Evolutionary conservation across 1,140 invertebrate species (phyloP).

Genomic region (Gryllus bimaculatus): DNA sequence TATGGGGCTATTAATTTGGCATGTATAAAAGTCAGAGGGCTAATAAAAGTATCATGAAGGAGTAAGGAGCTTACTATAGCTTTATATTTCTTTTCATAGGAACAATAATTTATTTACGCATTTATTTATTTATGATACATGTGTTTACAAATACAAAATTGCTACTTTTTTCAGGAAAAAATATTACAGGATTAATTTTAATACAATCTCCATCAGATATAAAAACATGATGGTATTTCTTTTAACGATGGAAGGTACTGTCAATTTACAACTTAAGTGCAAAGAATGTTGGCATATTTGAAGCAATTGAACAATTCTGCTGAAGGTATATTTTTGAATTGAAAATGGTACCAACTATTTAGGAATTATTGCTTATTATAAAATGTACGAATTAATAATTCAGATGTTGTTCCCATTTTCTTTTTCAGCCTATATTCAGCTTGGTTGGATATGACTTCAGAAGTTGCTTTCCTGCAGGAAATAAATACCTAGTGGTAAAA

Average conservation of each 20-base stretch:
- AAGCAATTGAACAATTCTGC: conserved; percentile 84
- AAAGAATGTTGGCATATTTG: conserved; percentile 89
- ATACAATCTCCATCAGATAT: conserved; percentile 68
- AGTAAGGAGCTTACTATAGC: conserved; percentile 43
- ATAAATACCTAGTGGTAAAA: conserved; percentile 73
- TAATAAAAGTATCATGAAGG: conserved; percentile 75
- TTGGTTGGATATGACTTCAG: conserved; percentile 69
- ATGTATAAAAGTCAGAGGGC: conserved; percentile 65
- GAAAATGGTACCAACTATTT: conserved; percentile 16
- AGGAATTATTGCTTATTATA: neutral
- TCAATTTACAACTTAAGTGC: conserved; percentile 85
- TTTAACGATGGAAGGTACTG: conserved; percentile 77
- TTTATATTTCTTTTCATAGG: neutral
- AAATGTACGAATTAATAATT: neutral
- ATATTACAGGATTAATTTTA: conserved; percentile 70
- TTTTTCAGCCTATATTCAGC: conserved; percentile 70
- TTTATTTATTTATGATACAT: neutral
- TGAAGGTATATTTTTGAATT: conserved; percentile 48
- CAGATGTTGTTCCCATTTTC: neutral
- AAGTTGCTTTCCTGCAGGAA: conserved; percentile 75
- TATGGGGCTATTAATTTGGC: conserved; percentile 57
- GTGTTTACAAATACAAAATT: neutral
- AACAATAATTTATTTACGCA: no score
- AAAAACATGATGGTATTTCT: conserved; percentile 83
- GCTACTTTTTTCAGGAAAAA: conserved; percentile 56